A percentile compares a stretch with the other conserved stretches of the same genome.
These are phyloP conservation scores for Cygnus buccinator DNA, from an alignment of 2,113 vertebrate genomes.

Conservation along the genomic window DNA sequence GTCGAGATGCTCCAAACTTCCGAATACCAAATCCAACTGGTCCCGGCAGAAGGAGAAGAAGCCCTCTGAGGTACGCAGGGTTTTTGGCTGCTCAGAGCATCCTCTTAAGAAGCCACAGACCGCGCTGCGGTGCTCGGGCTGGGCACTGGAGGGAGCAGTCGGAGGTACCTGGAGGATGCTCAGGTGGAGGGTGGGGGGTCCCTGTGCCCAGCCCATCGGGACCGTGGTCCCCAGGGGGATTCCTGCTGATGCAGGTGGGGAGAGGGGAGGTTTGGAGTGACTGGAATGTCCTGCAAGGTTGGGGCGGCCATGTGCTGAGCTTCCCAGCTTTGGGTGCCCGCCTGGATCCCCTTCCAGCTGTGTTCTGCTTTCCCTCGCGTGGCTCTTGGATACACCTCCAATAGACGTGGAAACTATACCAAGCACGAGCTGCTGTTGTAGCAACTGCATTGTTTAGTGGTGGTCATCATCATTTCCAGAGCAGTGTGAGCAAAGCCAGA, in stretches of 20 bases:
- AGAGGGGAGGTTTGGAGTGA: not conserved
- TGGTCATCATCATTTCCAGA: conserved; percentile 2
- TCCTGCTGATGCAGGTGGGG: not conserved
- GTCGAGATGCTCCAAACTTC: conserved; percentile 89
- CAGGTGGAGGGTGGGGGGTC: not conserved
- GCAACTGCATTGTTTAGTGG: conserved; percentile 34
- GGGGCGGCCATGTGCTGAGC: accelerated
- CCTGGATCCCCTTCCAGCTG: not conserved
- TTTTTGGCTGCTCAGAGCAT: not conserved
- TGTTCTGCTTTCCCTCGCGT: not conserved
- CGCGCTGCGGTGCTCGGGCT: accelerated
- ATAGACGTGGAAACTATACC: conserved; percentile 31
- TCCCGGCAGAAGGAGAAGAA: conserved; percentile 93
- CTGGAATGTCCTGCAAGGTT: accelerated
- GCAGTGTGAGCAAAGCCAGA: conserved; percentile 1
- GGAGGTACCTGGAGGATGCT: accelerated
- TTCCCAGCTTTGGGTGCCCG: not conserved
- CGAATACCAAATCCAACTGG: conserved; percentile 89
- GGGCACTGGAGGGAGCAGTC: not conserved
- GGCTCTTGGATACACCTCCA: not conserved
- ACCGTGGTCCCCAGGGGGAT: too few relatives aligned
- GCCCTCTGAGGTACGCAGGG: conserved; percentile 88
- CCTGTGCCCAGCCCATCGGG: not conserved
- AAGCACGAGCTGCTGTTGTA: conserved; percentile 51
- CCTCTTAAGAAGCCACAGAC: not conserved